A percentile compares a stretch with the other conserved stretches of the same genome.
Evolutionary conservation across 2,888 invertebrate species (phyloP).

Genomic region (Drosophila cognata): DNA sequence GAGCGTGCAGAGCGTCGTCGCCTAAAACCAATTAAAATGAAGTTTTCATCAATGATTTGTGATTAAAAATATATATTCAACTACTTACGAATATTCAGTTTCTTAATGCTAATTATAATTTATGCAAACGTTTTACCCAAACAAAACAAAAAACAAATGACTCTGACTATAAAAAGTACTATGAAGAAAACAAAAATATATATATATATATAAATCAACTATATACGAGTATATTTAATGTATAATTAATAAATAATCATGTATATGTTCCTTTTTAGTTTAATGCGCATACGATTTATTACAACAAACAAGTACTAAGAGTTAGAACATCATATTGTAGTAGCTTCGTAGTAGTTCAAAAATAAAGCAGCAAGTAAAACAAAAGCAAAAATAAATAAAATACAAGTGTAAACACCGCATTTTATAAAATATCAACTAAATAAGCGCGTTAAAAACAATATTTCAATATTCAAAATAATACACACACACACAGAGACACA

Average conservation of each 20-base stretch:
- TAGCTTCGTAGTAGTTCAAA: constrained; percentile 75
- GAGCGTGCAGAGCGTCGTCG: constrained; percentile 83
- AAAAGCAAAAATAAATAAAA: constrained; percentile 3
- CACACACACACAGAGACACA: constrained; percentile 4
- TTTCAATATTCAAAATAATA: constrained; percentile 21
- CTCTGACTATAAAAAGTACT: constrained; percentile 78
- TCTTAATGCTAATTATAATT: constrained; percentile 68
- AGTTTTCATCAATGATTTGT: constrained; percentile 84
- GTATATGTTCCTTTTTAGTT: constrained; percentile 82
- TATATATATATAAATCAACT: constrained; percentile 45
- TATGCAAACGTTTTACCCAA: constrained; percentile 61
- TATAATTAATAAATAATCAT: constrained; percentile 71
- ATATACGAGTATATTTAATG: constrained; percentile 48
- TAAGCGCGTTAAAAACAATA: constrained; percentile 51
- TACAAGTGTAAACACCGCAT: constrained; percentile 53
- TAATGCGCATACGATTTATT: constrained; percentile 68
- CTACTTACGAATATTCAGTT: constrained; percentile 72
- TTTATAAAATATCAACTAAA: constrained; percentile 48
- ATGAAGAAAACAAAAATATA: constrained; percentile 50
- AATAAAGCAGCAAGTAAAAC: constrained; percentile 43
- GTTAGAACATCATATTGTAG: constrained; percentile 59
- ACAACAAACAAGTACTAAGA: constrained; percentile 59
- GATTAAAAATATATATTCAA: constrained; percentile 79
- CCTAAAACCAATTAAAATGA: constrained; percentile 78
- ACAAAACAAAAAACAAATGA: constrained; percentile 61